A percentile compares a stretch with the other conserved stretches of the same genome.
Conservation (phyloP, 1,140 invertebrate species). For the Brachionus angularis region DNA sequence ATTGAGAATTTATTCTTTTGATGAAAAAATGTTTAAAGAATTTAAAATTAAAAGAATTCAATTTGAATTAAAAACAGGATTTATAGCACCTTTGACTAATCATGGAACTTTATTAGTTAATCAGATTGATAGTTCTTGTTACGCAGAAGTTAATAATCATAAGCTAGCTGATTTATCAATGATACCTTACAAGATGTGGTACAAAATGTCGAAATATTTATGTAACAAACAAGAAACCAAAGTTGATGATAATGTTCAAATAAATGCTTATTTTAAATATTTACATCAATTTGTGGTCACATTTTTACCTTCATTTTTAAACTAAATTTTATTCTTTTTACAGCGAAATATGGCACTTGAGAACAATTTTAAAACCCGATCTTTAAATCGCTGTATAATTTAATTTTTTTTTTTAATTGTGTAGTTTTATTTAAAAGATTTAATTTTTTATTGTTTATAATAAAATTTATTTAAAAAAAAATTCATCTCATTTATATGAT, state of each 20-base stretch:
- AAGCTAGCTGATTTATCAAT: conserved; percentile 67
- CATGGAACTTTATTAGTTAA: conserved; percentile 84
- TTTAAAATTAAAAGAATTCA: conserved; percentile 3
- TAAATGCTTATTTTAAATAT: conserved; percentile 7
- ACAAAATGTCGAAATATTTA: neutral
- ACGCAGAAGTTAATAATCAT: conserved; percentile 81
- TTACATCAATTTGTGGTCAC: too few relatives aligned
- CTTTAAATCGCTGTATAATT: too few relatives aligned
- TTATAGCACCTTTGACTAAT: conserved; percentile 81
- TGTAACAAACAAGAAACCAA: neutral
- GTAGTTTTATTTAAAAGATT: too few relatives aligned
- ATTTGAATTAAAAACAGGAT: conserved; percentile 60
- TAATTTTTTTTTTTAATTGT: too few relatives aligned
- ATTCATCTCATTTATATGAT: too few relatives aligned
- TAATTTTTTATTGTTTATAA: too few relatives aligned
- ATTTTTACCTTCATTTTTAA: too few relatives aligned
- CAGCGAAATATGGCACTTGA: too few relatives aligned
- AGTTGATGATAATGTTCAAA: neutral
- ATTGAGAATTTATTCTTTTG: neutral
- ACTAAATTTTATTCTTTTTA: too few relatives aligned
- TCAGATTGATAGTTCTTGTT: conserved; percentile 84
- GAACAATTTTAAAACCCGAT: too few relatives aligned
- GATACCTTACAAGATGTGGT: conserved; percentile 17
- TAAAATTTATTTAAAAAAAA: too few relatives aligned
- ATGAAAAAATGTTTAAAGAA: neutral